A percentile compares a stretch with the other conserved stretches of the same genome.
These are phyloP conservation scores for Lycocerus yunnanus DNA, from an alignment of 2,888 invertebrate genomes.

Conservation along the genomic window DNA sequence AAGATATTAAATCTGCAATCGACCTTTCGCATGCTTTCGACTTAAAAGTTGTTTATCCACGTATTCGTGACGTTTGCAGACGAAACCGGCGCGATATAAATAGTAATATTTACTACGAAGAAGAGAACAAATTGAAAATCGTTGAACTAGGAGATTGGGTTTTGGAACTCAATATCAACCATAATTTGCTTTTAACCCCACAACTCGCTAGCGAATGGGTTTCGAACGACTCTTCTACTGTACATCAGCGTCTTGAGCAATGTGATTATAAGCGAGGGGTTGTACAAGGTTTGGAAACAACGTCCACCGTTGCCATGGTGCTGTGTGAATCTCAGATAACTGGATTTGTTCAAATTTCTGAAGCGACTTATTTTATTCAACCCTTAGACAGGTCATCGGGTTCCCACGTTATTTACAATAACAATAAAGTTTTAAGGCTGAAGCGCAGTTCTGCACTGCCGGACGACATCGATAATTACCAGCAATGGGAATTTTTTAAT, in stretches of 20 bases:
- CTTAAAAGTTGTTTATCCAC: constrained; percentile 39
- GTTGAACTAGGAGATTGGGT: constrained; percentile 45
- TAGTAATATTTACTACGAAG: constrained; percentile 37
- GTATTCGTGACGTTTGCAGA: constrained; percentile 33
- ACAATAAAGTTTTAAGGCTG: background rate
- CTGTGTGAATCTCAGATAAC: constrained; percentile 42
- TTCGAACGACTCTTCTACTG: constrained; percentile 34
- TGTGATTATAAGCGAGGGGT: constrained; percentile 47
- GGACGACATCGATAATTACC: constrained; percentile 6
- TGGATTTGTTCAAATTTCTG: constrained; percentile 44
- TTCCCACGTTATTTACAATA: constrained; percentile 21
- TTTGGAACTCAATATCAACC: constrained; percentile 42
- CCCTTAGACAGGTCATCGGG: constrained; percentile 36
- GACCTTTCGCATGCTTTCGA: constrained; percentile 26
- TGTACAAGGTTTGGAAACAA: constrained; percentile 40
- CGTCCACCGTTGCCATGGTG: constrained; percentile 44
- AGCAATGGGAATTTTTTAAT: constrained; percentile 50
- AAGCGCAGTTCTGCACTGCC: background rate
- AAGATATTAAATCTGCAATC: constrained; percentile 4
- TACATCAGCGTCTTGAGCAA: constrained; percentile 26
- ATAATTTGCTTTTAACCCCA: constrained; percentile 42
- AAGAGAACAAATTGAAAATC: constrained; percentile 39
- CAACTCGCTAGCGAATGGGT: constrained; percentile 43
- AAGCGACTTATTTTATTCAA: constrained; percentile 44
- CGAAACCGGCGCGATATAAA: constrained; percentile 37